Conservation (phyloP, 2,888 invertebrate species). For the Caenorhabditis panamensis region DNA sequence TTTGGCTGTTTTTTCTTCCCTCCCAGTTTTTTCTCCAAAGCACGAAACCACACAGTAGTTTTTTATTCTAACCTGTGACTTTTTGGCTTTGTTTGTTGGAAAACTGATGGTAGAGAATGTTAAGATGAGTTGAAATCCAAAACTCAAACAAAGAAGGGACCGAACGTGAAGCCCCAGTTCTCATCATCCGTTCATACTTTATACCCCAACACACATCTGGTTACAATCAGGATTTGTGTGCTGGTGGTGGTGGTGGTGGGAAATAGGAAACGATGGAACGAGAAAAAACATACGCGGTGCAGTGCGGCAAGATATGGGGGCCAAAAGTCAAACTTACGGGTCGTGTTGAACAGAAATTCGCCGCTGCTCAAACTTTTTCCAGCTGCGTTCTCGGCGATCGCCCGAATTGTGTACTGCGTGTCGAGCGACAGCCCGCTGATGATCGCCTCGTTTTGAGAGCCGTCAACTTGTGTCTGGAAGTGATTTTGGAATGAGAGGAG, state of each 20-base stretch:
- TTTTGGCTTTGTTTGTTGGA: slow-evolving; percentile 42
- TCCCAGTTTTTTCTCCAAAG: too few relatives aligned
- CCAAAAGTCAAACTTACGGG: slow-evolving; percentile 65
- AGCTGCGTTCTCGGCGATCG: slow-evolving; percentile 73
- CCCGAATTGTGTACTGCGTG: slow-evolving; percentile 67
- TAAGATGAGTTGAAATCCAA: slow-evolving; percentile 41
- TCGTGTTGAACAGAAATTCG: slow-evolving; percentile 67
- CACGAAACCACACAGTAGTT: not conserved
- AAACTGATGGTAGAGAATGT: slow-evolving; percentile 38
- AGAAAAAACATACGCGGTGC: not conserved
- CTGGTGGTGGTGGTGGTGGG: slow-evolving; percentile 5
- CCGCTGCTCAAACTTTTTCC: slow-evolving; percentile 70
- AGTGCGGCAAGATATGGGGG: not conserved
- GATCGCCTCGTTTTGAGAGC: slow-evolving; percentile 54
- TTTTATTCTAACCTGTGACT: slow-evolving; percentile 22
- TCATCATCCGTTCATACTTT: slow-evolving; percentile 39
- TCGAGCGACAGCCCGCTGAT: slow-evolving; percentile 67
- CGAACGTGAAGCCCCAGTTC: slow-evolving; percentile 27
- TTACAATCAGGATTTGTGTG: slow-evolving; percentile 43
- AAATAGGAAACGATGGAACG: slow-evolving; percentile 16
- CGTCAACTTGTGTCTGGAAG: slow-evolving; percentile 66
- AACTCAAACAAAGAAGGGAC: slow-evolving; percentile 26
- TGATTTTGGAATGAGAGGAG: not conserved
- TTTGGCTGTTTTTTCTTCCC: not conserved
- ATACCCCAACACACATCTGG: slow-evolving; percentile 41